Evolutionary conservation across 2,797 vertebrate genomes (phyloP), one percentile per base, ranked within the genome.

Genomic region (Sparus aurata): DNA sequence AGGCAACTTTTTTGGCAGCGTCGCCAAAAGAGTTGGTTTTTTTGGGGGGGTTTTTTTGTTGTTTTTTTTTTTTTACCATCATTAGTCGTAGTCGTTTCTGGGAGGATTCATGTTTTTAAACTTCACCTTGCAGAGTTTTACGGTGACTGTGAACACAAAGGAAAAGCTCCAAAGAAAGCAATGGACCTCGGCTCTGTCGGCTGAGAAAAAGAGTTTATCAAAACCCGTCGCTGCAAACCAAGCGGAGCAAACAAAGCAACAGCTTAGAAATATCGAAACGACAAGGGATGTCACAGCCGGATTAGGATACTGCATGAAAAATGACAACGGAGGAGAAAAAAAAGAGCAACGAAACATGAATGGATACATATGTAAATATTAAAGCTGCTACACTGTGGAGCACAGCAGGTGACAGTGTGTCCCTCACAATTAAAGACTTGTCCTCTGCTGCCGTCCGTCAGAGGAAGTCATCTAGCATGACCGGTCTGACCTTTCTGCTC

Each of bases 1-100:
- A 23, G 70, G 58, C 45, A 80, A 84, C 30, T 69, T 83, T 81
- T 71, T 79, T 25, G 82, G 77, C 59, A 71, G 60, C 20, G 12
- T 49, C 11, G 38, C 20, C 25, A 41, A 20, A 30, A 43, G 64
- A 75, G 68, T 30, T 77, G n/a, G n/a, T n/a, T n/a, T n/a, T n/a
- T n/a, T n/a, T n/a, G n/a, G n/a, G n/a, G n/a, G n/a, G n/a, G n/a
- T n/a, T n/a, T n/a, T n/a, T n/a, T n/a, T n/a, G n/a, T n/a, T n/a
- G n/a, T n/a, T 43, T 23, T 52, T 3, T 30, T 30, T 30, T n/a
- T 30, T 43, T 23, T 45, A 43, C 80, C 60, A 50, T 4, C 49
- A 49, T 0, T 7, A 15, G 30, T 43, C 41, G n/a, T 70, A 46
- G 74, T 68, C 11, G 17, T 73, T 12, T 52, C 49, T 60, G 38